A percentile compares a stretch with the other conserved stretches of the same genome.
phyloP scores from a whole-genome alignment of 92 coral and sea anemone genomes.

The Phenganax subtilis region DNA sequence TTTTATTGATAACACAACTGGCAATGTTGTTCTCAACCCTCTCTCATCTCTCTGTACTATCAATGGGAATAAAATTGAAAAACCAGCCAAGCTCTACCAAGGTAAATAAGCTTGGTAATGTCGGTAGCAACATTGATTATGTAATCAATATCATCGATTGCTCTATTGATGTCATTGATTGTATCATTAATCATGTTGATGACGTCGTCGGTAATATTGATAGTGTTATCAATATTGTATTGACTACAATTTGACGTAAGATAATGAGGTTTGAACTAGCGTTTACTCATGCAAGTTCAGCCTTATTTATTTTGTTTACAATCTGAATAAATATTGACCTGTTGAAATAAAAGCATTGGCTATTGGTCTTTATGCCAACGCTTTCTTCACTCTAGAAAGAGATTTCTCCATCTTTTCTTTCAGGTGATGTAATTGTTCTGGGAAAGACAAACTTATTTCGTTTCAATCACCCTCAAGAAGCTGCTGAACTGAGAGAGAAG shows the following conservation, averaged over 20 bases:
- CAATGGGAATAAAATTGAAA: constrained; percentile 66
- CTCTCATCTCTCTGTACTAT: constrained; percentile 78
- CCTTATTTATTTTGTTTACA: not conserved
- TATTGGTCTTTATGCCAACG: not conserved
- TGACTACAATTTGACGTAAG: too few species aligned
- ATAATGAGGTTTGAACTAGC: not conserved
- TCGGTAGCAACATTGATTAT: too few species aligned
- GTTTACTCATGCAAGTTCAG: not conserved
- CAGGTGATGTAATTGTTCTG: constrained; percentile 94
- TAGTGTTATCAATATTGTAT: too few species aligned
- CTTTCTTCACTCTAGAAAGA: not conserved
- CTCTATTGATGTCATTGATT: too few species aligned
- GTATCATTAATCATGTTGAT: too few species aligned
- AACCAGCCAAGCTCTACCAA: constrained; percentile 84
- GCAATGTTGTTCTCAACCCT: constrained; percentile 76
- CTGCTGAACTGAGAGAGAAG: constrained; percentile 91
- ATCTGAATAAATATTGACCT: not conserved
- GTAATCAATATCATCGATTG: too few species aligned
- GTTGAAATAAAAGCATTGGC: not conserved
- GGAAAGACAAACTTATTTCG: constrained; percentile 86
- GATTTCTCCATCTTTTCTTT: not conserved
- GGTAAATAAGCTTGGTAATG: constrained; percentile 49
- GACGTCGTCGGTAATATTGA: too few species aligned
- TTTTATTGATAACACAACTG: constrained; percentile 65
- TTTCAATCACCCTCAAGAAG: constrained; percentile 92